A percentile compares a stretch with the other conserved stretches of the same genome.
These are phyloP conservation scores for Leptonema lineaticorne DNA, from an alignment of 1,140 invertebrate species.

Conservation along the genomic window DNA sequence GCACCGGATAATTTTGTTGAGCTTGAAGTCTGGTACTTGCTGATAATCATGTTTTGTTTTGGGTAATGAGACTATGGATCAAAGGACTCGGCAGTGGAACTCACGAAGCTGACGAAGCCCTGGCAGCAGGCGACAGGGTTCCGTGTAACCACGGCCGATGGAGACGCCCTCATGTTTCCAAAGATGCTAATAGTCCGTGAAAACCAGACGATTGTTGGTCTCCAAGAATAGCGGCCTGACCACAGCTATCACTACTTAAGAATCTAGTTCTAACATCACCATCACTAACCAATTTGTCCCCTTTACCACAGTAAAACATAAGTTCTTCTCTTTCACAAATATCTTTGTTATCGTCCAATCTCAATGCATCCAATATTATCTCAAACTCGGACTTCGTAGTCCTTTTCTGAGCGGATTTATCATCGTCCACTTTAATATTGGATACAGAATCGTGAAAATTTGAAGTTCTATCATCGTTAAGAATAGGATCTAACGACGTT, in stretches of 20 bases:
- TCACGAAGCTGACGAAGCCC: background rate
- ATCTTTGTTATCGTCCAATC: constrained; percentile 46
- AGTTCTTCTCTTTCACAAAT: constrained; percentile 44
- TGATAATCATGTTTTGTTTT: background rate
- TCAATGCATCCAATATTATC: constrained; percentile 51
- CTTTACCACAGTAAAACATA: constrained; percentile 49
- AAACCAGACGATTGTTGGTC: constrained; percentile 65
- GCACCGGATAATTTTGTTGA: background rate
- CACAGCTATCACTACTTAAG: constrained; percentile 52
- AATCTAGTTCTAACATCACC: constrained; percentile 47
- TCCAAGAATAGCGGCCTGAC: constrained; percentile 69
- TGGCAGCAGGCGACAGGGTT: background rate
- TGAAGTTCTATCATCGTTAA: background rate
- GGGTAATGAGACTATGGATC: background rate
- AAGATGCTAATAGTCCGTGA: constrained; percentile 67
- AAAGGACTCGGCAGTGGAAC: background rate
- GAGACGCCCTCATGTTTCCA: constrained; percentile 61
- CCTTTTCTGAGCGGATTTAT: constrained; percentile 26
- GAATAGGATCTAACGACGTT: constrained; percentile 5
- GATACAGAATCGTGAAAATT: background rate
- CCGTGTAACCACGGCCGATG: constrained; percentile 20
- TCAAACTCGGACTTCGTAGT: constrained; percentile 46
- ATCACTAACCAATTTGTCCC: constrained; percentile 48
- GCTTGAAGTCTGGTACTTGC: background rate
- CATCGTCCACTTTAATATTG: constrained; percentile 1